Evolutionary conservation across 2,888 invertebrate genomes (phyloP), one percentile per base, ranked within the genome.

Genomic region (Drosophila mulleri): DNA sequence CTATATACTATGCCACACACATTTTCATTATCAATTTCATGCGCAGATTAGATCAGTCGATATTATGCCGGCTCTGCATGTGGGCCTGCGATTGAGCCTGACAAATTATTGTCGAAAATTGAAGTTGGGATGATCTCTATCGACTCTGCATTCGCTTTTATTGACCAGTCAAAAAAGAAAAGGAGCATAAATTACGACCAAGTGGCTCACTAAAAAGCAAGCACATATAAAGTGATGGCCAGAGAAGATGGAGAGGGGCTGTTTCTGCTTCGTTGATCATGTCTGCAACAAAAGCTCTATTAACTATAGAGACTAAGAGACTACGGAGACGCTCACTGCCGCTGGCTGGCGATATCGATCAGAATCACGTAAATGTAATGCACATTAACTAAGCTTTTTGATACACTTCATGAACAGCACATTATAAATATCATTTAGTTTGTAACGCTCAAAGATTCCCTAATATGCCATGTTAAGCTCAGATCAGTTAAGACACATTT

Each of bases 251-350:
- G 39, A 57, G 66, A 45, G 53, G 71, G 69, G 61, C 52, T 64
- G 77, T 78, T 78, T 88, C 82, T 83, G 88, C 86, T 86, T 74
- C 83, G 86, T 65, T 88, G 86, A 84, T 75, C 82, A 84, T 84
- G 87, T 87, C 88, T 87, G 83, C 82, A 83, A 86, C 82, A 85
- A 88, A 82, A 83, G 86, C 88, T 83, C 84, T 87, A 84, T 84
- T 87, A 84, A 84, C 84, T 82, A 82, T 69, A 68, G 74, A 82
- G 79, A 16, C 48, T 37, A 14, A 41, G 7, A 41, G 41, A 41
- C 41, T 44, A 20, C 20, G 32, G 57, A 64, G 65, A 54, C 54
- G 66, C 66, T 64, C 35, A 41, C 60, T 63, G 63, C 69, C 53
- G 52, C 68, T 69, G 52, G 64, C 78, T 77, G 75, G 74, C 86